These are phyloP conservation scores for Hippocampus mohnikei DNA, from an alignment of 2,113 vertebrate species.

Conservation along the genomic window DNA sequence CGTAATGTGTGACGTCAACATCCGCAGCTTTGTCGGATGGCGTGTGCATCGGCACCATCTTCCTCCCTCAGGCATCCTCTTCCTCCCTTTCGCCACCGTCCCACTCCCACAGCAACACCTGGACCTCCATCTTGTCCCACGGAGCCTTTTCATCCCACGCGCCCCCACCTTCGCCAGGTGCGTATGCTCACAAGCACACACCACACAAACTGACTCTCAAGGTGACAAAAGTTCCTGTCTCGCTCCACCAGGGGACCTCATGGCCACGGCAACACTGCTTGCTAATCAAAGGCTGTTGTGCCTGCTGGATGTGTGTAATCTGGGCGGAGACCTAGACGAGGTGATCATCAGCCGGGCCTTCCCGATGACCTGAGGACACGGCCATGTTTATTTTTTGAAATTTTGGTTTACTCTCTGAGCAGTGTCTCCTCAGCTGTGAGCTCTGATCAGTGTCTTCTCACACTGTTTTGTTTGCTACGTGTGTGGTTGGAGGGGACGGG, in stretches of 20 bases:
- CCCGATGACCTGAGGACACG: slow-evolving; percentile 27
- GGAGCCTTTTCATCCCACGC: slow-evolving; percentile 66
- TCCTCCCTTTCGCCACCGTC: slow-evolving; percentile 18
- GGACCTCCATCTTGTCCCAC: slow-evolving; percentile 67
- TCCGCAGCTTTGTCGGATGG: slow-evolving; percentile 63
- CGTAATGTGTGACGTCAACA: neutral
- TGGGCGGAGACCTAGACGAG: slow-evolving; percentile 63
- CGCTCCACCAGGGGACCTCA: slow-evolving; percentile 59
- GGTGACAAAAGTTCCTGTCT: neutral
- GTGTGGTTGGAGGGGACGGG: too few relatives aligned
- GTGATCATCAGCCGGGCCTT: slow-evolving; percentile 66
- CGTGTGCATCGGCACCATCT: slow-evolving; percentile 51
- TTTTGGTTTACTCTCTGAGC: too few relatives aligned
- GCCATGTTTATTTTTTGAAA: neutral
- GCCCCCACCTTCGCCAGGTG: slow-evolving; percentile 65
- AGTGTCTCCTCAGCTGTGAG: too few relatives aligned
- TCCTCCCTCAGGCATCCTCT: slow-evolving; percentile 53
- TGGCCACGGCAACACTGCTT: slow-evolving; percentile 59
- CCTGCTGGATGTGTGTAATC: slow-evolving; percentile 69
- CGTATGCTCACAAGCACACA: slow-evolving; percentile 5
- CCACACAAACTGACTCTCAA: neutral
- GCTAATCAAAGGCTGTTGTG: slow-evolving; percentile 70
- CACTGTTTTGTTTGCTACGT: too few relatives aligned
- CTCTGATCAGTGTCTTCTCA: too few relatives aligned
- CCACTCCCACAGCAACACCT: slow-evolving; percentile 63